A percentile compares a stretch with the other conserved stretches of the same genome.
Conservation (phyloP, 2,113 vertebrate genomes). For the Laticauda colubrina region DNA sequence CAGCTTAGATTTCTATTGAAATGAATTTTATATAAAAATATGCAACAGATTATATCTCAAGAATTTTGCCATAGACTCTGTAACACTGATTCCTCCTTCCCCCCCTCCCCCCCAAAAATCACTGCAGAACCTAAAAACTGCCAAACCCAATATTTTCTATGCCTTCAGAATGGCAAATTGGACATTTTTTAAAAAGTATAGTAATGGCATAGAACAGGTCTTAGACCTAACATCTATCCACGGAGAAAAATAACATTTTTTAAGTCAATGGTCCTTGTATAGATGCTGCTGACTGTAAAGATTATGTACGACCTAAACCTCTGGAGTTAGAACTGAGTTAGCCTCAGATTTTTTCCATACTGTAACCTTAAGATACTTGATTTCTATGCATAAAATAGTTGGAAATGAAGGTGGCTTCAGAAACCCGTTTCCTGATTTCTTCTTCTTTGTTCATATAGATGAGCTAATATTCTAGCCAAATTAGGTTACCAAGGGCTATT, state of each 20-base stretch:
- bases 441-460: neutral
- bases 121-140: too few species aligned
- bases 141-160: neutral
- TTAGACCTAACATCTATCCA: neutral
- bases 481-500: neutral
- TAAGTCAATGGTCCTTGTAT: neutral
- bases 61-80: neutral
- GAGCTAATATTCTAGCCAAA: neutral
- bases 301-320: neutral
- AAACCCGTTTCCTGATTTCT: neutral
- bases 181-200: neutral
- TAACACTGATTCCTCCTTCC: neutral
- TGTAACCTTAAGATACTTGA: neutral
- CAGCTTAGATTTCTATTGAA: neutral
- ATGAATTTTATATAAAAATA: neutral
- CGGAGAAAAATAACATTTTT: neutral
- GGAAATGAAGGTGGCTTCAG: neutral
- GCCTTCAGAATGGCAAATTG: neutral
- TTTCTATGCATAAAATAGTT: neutral
- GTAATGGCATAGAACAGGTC: neutral
- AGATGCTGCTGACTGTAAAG: neutral
- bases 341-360: neutral
- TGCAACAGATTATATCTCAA: neutral
- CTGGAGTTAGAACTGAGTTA: neutral
- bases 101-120: neutral